A percentile compares a stretch with the other conserved stretches of the same genome.
Evolutionary conservation across 2,888 invertebrate genomes (phyloP).

Genomic region (Holacanthella duospinosa): DNA sequence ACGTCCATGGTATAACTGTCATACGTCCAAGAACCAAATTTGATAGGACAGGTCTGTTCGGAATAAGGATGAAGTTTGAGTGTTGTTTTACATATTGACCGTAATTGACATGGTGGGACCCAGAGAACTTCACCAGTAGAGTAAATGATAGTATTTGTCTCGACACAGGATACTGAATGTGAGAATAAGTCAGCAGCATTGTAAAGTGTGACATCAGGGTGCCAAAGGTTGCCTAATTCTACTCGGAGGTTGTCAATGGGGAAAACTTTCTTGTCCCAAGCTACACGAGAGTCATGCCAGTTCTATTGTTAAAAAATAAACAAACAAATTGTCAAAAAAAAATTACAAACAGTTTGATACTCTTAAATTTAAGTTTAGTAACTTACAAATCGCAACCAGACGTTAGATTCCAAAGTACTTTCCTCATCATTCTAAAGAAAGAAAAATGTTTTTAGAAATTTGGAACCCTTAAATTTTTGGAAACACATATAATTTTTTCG

Average conservation of each 20-base stretch:
- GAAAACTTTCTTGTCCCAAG: not conserved
- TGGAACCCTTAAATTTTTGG: not conserved
- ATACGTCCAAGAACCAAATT: slow-evolving; percentile 23
- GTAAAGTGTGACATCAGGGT: slow-evolving; percentile 6
- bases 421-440: not conserved
- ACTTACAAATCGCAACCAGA: slow-evolving; percentile 1
- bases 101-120: slow-evolving; percentile 23
- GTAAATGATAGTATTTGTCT: slow-evolving; percentile 15
- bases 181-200: not conserved
- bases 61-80: slow-evolving; percentile 13
- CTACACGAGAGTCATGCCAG: not conserved
- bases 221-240: not conserved
- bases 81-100: slow-evolving; percentile 15
- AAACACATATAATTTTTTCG: not conserved
- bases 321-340: not conserved
- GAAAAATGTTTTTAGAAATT: no score
- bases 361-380: not conserved
- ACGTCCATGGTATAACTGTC: slow-evolving; percentile 18
- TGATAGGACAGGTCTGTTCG: slow-evolving; percentile 17
- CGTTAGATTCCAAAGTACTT: not conserved
- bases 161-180: not conserved
- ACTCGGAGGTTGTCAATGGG: slow-evolving; percentile 4
- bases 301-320: slow-evolving; percentile 1
- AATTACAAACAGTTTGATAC: not conserved
- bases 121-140: slow-evolving; percentile 15